Evolutionary conservation across 2,113 vertebrate species (phyloP), one percentile per base, ranked within the genome.

Genomic region (Pomatostomus ruficeps): DNA sequence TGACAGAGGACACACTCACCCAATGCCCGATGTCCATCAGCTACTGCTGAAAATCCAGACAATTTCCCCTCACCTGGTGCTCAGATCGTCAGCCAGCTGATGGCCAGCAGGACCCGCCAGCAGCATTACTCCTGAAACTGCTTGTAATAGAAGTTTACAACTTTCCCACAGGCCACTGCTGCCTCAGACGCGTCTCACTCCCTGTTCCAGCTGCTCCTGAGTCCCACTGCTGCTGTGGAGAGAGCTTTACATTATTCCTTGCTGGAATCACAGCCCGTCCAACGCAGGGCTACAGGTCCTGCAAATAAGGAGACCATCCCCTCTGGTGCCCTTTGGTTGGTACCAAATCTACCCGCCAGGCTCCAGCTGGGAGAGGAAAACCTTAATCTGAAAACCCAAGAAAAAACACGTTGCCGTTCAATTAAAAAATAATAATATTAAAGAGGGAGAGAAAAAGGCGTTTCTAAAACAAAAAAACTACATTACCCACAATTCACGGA

Each of bases 401-500:
- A 36, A 23, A 42, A 80, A 59, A 42, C 0, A 25, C 11, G 14
- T 8, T 3, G 54, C 42, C 2, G 19, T 16, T 66, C 45, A 74
- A 59, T 59, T 4, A 10, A 36, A 73, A 26, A 18, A 52, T 20
- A 49, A 38, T 14, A 57, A 46, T n/a, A 52, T 40, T 6, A 7
- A 35, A 36, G 10, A 4, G 17, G 8, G 13, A 26, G 13, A 15
- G 5, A 1, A 2, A 11, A 9, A 40, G 10, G 4, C 12, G 6
- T 62, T 74, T 80, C 33, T 43, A 25, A 72, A 48, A 22, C 25
- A 72, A 55, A n/a, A 76, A 75, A 96, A 98, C 98, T 99, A 98
- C 98, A 98, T 96, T 98, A 98, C 98, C 99, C 99, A 98, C 97
- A 97, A 98, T 98, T 55, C 98, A 72, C 11, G 83, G 65, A 51